A percentile compares a stretch with the other conserved stretches of the same genome.
Evolutionary conservation across 1,140 invertebrate species (phyloP).

Genomic region (Trigoniulus corallinus): DNA sequence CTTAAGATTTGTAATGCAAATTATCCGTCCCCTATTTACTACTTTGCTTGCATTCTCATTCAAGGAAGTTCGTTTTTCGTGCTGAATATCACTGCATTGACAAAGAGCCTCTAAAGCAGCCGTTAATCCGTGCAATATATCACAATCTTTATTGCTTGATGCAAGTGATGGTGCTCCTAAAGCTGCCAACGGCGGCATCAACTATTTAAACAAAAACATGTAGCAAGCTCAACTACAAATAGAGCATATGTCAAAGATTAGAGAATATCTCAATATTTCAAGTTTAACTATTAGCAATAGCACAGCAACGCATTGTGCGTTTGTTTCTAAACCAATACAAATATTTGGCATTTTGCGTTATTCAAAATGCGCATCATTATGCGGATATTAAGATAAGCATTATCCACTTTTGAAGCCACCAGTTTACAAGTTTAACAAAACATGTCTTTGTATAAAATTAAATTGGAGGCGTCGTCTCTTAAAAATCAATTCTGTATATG

Average conservation of each 20-base stretch:
- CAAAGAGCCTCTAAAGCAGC: constrained; percentile 71
- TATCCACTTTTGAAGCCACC: no score
- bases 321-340: no score
- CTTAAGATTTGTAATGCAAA: constrained; percentile 70
- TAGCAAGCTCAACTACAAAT: no score
- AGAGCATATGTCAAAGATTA: not conserved
- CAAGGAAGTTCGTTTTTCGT: constrained; percentile 35
- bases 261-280: no score
- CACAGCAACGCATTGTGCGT: constrained; percentile 31
- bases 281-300: not conserved
- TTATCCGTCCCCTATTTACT: constrained; percentile 57
- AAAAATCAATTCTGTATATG: no score
- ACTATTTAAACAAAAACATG: constrained; percentile 28
- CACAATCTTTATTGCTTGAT: constrained; percentile 35
- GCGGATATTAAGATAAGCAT: no score
- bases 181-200: constrained; percentile 50
- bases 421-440: no score
- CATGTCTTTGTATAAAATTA: no score
- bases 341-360: no score
- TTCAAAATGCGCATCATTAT: no score
- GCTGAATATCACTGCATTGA: constrained; percentile 58
- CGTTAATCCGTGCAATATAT: constrained; percentile 63
- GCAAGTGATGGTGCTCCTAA: constrained; percentile 44
- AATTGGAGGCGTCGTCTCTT: no score
- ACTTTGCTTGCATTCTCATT: constrained; percentile 37